Base-by-base conservation (phyloP, 1,140 invertebrate genomes). In the Nilaparvata lugens region DNA sequence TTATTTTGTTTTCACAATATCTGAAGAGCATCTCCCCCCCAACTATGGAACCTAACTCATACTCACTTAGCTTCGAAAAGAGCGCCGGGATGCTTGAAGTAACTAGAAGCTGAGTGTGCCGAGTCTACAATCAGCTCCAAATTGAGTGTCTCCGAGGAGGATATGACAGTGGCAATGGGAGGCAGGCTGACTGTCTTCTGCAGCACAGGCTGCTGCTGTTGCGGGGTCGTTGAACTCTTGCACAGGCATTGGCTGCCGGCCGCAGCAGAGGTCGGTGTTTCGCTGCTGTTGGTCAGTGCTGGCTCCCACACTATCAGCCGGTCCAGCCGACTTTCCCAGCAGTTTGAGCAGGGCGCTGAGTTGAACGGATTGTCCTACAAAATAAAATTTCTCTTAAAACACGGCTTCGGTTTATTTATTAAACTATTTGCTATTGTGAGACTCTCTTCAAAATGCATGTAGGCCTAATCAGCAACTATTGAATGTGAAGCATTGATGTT, bases 311-410 rank as follows among this genome's bases (percentile, higher is more conserved):
- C 79, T 1, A 88, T 79, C n/a, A 91, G 72, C 68, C 89, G 88
- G 63, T 93, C 89, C 4, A 89, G 88, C 7, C 87, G 79, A 66
- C 91, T 89, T 66, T 89, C 86, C 73, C 91, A 86, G 60, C 91
- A 93, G 52, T 89, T 85, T 18, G 83, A 81, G 67, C 89, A 92
- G 14, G 86, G 82, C 0, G 87, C 85, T 35, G 86, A 83, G 62
- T 88, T 88, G 67, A 89, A 89, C 0, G 84, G 64, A 67, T 85
- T 78, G 66, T 86, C 84, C 82, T 86, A 74, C 31, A 77, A 79
- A 2, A 56, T 40, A 28, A 63, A 19, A 4, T n/a, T 31, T n/a
- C 7, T 28, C 11, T 55, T 21, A 55, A 7, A 31, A 13, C 14
- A 31, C 9, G n/a, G n/a, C n/a, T n/a, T n/a, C n/a, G n/a, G n/a